Evolutionary conservation across 2,888 invertebrate genomes (phyloP).

Genomic region (Poecilus cupreus): DNA sequence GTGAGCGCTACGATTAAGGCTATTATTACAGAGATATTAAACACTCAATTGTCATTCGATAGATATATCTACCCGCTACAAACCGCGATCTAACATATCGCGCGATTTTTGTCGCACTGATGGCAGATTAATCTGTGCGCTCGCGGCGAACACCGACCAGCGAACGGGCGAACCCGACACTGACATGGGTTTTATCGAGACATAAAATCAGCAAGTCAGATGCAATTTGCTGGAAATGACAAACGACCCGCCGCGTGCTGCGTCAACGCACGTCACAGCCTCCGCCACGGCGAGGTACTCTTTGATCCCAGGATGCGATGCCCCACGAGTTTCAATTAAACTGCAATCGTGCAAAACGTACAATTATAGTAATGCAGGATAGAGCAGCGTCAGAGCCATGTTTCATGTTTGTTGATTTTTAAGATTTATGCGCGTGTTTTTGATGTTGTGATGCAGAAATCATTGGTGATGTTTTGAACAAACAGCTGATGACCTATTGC

Average conservation of each 20-base stretch:
- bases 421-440: too few relatives aligned
- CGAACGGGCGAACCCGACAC: background rate
- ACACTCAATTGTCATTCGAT: background rate
- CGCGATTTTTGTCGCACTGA: conserved; percentile 25
- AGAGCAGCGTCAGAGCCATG: too few relatives aligned
- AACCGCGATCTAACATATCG: background rate
- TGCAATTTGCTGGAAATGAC: conserved; percentile 55
- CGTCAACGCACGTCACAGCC: background rate
- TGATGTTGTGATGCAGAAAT: too few relatives aligned
- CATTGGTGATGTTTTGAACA: too few relatives aligned
- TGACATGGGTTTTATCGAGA: conserved; percentile 50
- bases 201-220: conserved; percentile 52
- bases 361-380: background rate
- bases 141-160: background rate
- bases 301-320: background rate
- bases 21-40: too few relatives aligned
- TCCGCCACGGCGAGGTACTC: background rate
- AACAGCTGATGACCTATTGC: too few relatives aligned
- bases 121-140: conserved; percentile 26
- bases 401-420: too few relatives aligned
- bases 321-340: background rate
- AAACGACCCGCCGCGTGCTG: conserved; percentile 36
- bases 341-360: conserved; percentile 3
- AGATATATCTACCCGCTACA: background rate
- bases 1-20: too few relatives aligned